Evolutionary conservation across 2,113 vertebrate species (phyloP).

Genomic region (Sterrhoptilus dennistouni): DNA sequence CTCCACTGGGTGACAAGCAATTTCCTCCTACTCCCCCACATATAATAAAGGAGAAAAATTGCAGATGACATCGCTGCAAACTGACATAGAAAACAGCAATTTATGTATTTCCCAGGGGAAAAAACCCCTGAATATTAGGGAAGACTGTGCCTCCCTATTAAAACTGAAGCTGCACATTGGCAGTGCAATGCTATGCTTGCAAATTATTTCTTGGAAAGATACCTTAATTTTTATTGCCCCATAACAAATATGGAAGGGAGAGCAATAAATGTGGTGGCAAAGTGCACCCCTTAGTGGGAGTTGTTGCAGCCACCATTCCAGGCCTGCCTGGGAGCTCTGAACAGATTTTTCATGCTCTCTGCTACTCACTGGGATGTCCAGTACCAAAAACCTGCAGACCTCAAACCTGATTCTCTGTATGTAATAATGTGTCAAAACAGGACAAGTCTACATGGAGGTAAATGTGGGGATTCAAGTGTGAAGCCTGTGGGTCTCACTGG

Average conservation of each 20-base stretch:
- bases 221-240: background rate
- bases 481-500: background rate
- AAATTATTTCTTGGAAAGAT: background rate
- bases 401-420: background rate
- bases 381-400: background rate
- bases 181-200: background rate
- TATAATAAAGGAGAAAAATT: background rate
- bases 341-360: background rate
- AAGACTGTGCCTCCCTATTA: background rate
- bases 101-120: background rate
- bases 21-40: background rate
- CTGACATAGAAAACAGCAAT: background rate
- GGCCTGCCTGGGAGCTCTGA: background rate
- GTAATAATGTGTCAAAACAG: background rate
- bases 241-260: background rate
- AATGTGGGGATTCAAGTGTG: background rate
- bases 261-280: background rate
- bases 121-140: background rate
- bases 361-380: background rate
- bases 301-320: background rate
- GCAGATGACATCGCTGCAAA: background rate
- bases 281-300: background rate
- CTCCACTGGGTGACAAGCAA: background rate
- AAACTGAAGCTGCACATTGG: background rate
- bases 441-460: background rate